Evolutionary conservation across 2,888 invertebrate species (phyloP).

Genomic region (Machimus rusticus): DNA sequence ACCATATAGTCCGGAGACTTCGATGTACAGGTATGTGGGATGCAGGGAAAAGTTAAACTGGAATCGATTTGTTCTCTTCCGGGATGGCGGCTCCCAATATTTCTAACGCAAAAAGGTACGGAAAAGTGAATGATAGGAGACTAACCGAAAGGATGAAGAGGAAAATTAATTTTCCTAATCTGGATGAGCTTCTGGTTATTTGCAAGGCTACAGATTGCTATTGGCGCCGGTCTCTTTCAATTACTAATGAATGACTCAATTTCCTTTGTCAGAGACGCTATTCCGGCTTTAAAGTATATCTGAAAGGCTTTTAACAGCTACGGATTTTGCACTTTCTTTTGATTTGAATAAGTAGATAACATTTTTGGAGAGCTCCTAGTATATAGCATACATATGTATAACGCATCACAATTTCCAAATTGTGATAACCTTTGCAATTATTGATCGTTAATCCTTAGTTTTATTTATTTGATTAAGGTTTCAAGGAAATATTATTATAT

Average conservation of each 20-base stretch:
- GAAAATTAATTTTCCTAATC: conserved; percentile 43
- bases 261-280: conserved; percentile 32
- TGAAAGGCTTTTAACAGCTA: neutral
- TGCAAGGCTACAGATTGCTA: conserved; percentile 30
- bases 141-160: conserved; percentile 27
- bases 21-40: neutral
- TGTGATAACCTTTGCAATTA: no score
- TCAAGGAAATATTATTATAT: no score
- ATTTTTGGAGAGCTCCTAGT: neutral
- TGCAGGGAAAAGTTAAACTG: conserved; percentile 21
- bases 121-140: conserved; percentile 27
- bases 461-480: no score
- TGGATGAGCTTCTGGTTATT: conserved; percentile 40
- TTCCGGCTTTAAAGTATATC: conserved; percentile 1
- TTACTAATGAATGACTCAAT: conserved; percentile 40
- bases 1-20: neutral
- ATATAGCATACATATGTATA: neutral
- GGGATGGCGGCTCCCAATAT: neutral
- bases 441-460: no score
- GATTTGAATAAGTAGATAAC: neutral
- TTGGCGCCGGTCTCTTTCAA: conserved; percentile 27
- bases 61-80: conserved; percentile 32
- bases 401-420: no score
- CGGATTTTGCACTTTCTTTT: neutral
- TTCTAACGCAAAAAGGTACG: conserved; percentile 27